Percentiles rank a stretch among this genome's conserved stretches.
These are phyloP conservation scores for Phaonia tiefii DNA, from an alignment of 2,888 invertebrate genomes.

Conservation along the genomic window DNA sequence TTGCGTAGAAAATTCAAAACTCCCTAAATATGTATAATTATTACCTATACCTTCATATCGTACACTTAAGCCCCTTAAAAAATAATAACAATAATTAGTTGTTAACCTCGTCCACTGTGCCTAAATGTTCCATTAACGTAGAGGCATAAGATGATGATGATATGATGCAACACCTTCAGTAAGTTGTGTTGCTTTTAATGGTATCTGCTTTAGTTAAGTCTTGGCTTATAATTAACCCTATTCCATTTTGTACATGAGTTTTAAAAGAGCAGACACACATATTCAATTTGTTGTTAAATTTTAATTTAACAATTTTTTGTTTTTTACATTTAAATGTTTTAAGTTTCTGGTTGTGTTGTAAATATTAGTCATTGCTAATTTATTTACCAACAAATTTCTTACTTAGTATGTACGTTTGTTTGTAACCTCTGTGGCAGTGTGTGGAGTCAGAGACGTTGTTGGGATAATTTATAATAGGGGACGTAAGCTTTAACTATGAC, in stretches of 20 bases:
- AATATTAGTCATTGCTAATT: constrained; percentile 30
- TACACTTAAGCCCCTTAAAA: not conserved
- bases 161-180: not conserved
- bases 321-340: not conserved
- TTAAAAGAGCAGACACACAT: not conserved
- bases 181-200: not conserved
- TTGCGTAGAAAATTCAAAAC: too few relatives aligned
- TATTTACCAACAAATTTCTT: constrained; percentile 40
- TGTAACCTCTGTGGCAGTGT: not conserved
- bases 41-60: not conserved
- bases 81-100: not conserved
- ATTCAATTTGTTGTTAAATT: not conserved
- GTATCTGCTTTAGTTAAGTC: not conserved
- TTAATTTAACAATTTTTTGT: constrained; percentile 7
- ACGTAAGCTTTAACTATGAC: too few relatives aligned
- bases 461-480: too few relatives aligned
- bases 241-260: not conserved
- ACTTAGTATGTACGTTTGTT: not conserved
- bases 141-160: not conserved
- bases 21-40: too few relatives aligned
- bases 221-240: not conserved
- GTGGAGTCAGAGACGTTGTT: not conserved
- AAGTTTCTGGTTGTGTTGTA: constrained; percentile 33
- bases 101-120: too few relatives aligned
- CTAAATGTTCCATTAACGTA: too few relatives aligned